Base-by-base conservation (phyloP, 2,113 vertebrate species). In the Myiozetetes cayanensis region DNA sequence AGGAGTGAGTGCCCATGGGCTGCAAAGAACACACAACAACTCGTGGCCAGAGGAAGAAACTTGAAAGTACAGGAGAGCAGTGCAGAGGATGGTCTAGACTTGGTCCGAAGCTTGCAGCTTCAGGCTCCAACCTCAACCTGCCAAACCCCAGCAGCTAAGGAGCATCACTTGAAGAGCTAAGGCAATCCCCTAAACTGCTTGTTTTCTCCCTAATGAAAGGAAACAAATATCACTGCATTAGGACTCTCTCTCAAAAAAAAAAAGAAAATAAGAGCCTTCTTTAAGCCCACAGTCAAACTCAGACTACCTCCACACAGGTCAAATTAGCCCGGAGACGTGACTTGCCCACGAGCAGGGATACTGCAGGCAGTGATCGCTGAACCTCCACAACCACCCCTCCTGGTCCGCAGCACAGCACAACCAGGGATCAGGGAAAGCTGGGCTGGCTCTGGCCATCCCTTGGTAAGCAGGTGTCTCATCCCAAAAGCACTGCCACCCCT, bases 351-450 rank as follows among this genome's bases (percentile, higher is more conserved):
- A 90, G 30, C 37, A 63, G 30, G 18, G 30, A 44, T 33, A 28
- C 21, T 1, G 1, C 30, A 50, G 0, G 4, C 37, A 52, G 46
- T 2, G 50, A 41, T 25, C 0, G 0, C 41, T n/a, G 56, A 37
- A 33, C 16, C 44, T 23, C 19, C 5, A 10, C 56, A 65, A 20
- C 41, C 11, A 43, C 15, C 24, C 14, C 2, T 8, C 21, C 15
- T 6, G 52, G 19, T 74, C 52, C 24, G 67, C 44, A 88, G 63
- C 55, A 46, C 68, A 68, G 49, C 4, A 4, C 0, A 31, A 13
- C 28, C 31, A 24, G n/a, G 30, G 23, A 43, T 8, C 37, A 20
- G 39, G 7, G 50, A 41, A 66, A 75, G 52, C 62, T 65, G 39
- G n/a, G 25, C 30, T 41, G 18, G 20, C 33, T 82, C 43, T 12